phyloP scores from a whole-genome alignment of 2,888 invertebrate species.

The Caenorhabditis sp. region DNA sequence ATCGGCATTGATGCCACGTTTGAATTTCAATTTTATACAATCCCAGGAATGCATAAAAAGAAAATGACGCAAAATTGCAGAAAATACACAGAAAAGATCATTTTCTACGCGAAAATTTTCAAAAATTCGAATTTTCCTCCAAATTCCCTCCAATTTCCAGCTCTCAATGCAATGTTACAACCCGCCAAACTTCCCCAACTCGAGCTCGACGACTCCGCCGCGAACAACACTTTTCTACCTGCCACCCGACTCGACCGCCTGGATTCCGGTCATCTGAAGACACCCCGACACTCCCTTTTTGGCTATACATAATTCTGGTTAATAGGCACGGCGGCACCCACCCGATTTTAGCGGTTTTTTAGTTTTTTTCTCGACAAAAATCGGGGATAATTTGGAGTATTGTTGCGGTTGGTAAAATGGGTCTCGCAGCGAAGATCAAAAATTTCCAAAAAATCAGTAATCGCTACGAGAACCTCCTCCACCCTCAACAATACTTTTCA shows the following conservation, averaged over 20 bases:
- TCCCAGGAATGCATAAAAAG: no score
- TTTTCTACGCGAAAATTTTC: not conserved
- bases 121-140: slow-evolving; percentile 4
- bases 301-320: slow-evolving; percentile 5
- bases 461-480: no score
- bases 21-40: no score
- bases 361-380: no score
- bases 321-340: slow-evolving; percentile 15
- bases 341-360: no score
- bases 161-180: slow-evolving; percentile 59
- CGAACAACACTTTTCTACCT: slow-evolving; percentile 80
- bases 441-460: no score
- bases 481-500: no score
- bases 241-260: slow-evolving; percentile 78
- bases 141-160: slow-evolving; percentile 28
- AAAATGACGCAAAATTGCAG: not conserved
- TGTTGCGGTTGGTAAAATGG: no score
- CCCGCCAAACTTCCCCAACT: slow-evolving; percentile 44
- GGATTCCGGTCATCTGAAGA: slow-evolving; percentile 81
- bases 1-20: no score
- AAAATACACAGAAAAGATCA: not conserved
- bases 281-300: not conserved
- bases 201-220: slow-evolving; percentile 59
- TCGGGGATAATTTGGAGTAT: no score
- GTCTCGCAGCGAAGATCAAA: no score